A percentile compares a stretch with the other conserved stretches of the same genome.
Evolutionary conservation across 1,140 invertebrate genomes (phyloP).

Genomic region (Acyrthosiphon pisum): DNA sequence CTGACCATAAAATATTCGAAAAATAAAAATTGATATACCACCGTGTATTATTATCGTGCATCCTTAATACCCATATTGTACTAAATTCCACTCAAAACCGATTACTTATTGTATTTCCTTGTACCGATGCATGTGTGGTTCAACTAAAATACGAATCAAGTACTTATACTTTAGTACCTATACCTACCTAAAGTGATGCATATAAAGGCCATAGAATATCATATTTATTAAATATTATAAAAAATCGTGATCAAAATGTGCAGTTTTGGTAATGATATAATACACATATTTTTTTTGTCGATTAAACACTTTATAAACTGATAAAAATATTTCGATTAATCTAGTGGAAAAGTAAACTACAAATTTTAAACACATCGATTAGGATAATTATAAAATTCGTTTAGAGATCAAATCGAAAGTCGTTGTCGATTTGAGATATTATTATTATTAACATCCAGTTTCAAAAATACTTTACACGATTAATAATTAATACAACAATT

Average conservation of each 20-base stretch:
- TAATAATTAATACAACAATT: no score
- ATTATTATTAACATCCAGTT: background rate
- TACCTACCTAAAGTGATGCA: no score
- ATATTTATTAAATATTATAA: background rate
- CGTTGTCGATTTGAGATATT: background rate
- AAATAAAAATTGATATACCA: background rate
- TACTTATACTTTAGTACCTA: no score
- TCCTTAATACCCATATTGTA: background rate
- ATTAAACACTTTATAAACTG: background rate
- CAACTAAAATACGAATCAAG: background rate
- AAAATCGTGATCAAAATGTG: background rate
- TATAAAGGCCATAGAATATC: background rate
- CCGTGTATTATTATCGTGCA: background rate
- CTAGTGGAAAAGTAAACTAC: background rate
- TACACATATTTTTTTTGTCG: background rate
- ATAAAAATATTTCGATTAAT: background rate
- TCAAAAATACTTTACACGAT: no score
- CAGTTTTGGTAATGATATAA: background rate
- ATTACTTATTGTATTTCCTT: background rate
- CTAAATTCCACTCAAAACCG: background rate
- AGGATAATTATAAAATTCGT: accelerated
- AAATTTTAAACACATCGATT: background rate
- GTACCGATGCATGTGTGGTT: background rate
- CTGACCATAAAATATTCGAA: background rate
- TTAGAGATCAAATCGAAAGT: background rate